These are phyloP conservation scores for Neotragus pygmaeus DNA, from an alignment of 2,113 vertebrate genomes.

Conservation along the genomic window DNA sequence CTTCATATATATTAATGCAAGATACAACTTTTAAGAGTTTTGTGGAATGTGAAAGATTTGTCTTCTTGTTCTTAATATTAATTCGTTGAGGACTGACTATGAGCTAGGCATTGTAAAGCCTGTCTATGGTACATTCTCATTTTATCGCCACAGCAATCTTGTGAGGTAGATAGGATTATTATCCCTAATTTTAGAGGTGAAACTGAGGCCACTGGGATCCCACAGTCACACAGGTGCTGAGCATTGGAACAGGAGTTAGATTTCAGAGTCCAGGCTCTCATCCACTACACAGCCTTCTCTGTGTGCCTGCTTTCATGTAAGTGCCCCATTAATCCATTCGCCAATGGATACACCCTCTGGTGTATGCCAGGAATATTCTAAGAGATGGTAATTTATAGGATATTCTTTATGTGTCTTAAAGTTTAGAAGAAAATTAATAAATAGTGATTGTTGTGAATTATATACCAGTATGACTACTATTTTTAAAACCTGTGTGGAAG, in stretches of 20 bases:
- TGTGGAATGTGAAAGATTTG: not conserved
- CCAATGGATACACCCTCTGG: not conserved
- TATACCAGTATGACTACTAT: not conserved
- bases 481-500: constrained; percentile 12
- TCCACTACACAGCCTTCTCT: not conserved
- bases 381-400: not conserved
- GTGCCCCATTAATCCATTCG: not conserved
- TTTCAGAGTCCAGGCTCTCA: not conserved
- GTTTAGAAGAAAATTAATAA: not conserved
- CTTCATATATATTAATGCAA: not conserved
- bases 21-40: not conserved
- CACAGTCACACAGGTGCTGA: not conserved
- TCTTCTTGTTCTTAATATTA: not conserved
- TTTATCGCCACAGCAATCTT: not conserved
- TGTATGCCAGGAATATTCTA: not conserved
- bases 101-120: not conserved
- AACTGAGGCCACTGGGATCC: not conserved
- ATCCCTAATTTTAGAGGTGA: not conserved
- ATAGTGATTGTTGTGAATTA: not conserved
- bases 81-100: not conserved
- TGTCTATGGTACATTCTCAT: not conserved
- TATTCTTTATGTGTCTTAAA: not conserved
- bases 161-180: not conserved
- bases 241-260: not conserved
- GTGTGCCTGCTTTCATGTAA: not conserved